Evolutionary conservation across 2,888 invertebrate species (phyloP), one percentile per base, ranked within the genome.

Genomic region (Maniola hyperantus): DNA sequence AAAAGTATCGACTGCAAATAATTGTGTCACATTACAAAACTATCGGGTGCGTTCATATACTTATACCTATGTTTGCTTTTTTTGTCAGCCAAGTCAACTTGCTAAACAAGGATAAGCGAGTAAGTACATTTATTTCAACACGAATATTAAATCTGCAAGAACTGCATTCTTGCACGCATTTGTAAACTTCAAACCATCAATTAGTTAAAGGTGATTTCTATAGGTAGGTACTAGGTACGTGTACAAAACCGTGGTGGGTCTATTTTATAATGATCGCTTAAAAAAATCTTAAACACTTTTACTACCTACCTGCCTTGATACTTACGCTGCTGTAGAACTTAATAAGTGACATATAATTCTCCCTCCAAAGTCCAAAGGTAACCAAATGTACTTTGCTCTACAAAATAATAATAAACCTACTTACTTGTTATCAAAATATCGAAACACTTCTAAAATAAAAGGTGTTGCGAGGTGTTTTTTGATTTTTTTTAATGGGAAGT

Each of bases 151-250:
- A 89, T 90, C 89, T 83, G 81, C 84, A 83, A 83, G 76, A 79
- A 78, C 81, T 79, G 79, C 89, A 88, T 90, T 87, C 89, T 83
- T 83, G 84, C 91, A 89, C 90, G 90, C 82, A 82, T 81, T 81
- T 75, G 74, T 76, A 76, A 80, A 79, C 80, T 74, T 77, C 77
- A 83, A 80, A 77, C 81, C 82, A 85, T 86, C 87, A 85, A 87
- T 88, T 87, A 85, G 82, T 78, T 82, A 65, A 67, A 65, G 50
- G 64, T 59, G 54, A 48, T 20, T 42, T 55, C 46, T 61, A 34
- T 46, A 36, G n/a, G n/a, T n/a, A n/a, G n/a, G n/a, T n/a, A n/a
- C n/a, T n/a, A n/a, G n/a, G 20, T 42, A 57, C 55, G 44, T 20
- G 15, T 50, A 57, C 48, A 57, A 51, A 64, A 54, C 33, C 20